These are phyloP conservation scores for Rhinella marina DNA, from an alignment of 2,797 vertebrate species.

Conservation along the genomic window DNA sequence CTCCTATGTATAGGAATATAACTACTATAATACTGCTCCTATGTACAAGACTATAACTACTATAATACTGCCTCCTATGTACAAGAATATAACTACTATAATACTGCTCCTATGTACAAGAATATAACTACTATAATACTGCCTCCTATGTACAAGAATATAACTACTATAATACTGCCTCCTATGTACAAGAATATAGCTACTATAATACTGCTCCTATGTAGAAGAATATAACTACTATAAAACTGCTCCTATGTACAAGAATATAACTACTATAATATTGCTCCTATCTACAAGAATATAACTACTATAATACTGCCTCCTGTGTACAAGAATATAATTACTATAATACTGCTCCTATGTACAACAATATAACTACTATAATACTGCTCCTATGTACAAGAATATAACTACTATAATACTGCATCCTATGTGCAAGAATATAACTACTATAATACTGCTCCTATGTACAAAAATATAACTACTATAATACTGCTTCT, in stretches of 20 bases:
- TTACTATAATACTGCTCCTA: not conserved
- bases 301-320: slow-evolving; percentile 9
- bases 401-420: too few relatives aligned
- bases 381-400: too few relatives aligned
- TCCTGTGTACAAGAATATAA: not conserved
- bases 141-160: too few relatives aligned
- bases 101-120: not conserved
- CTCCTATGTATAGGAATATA: not conserved
- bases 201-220: slow-evolving; percentile 1
- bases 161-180: too few relatives aligned
- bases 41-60: not conserved
- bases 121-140: slow-evolving; percentile 1
- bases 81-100: not conserved
- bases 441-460: too few relatives aligned
- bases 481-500: too few relatives aligned
- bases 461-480: too few relatives aligned
- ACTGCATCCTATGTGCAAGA: too few relatives aligned
- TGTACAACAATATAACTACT: too few relatives aligned
- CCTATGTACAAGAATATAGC: not conserved
- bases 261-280: slow-evolving; percentile 3
- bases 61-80: not conserved
- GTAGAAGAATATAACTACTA: not conserved
- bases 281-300: not conserved
- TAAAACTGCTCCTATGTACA: not conserved
- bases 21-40: slow-evolving; percentile 1